These are phyloP conservation scores for Aplochiton taeniatus DNA, from an alignment of 2,797 vertebrate genomes.

Conservation along the genomic window DNA sequence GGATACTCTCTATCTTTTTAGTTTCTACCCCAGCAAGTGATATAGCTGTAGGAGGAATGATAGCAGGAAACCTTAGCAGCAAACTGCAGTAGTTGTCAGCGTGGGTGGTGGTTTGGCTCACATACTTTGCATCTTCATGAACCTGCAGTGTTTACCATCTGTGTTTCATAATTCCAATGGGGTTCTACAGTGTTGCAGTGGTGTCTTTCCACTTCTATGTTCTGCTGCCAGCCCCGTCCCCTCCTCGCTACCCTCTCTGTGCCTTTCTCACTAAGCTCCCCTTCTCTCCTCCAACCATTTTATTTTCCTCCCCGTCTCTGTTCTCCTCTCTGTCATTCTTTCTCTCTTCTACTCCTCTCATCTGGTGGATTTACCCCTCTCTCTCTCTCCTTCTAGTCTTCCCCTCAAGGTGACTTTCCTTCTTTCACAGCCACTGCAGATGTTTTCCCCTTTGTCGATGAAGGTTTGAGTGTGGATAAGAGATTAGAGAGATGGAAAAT, in stretches of 20 bases:
- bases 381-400: neutral
- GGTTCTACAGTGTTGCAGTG: conserved; percentile 53
- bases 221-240: conserved; percentile 46
- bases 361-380: no score
- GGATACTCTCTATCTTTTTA: no score
- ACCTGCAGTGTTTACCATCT: no score
- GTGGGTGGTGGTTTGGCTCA: neutral
- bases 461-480: conserved; percentile 61
- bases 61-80: no score
- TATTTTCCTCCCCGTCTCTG: neutral
- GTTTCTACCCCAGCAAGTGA: no score
- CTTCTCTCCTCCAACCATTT: neutral
- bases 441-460: conserved; percentile 68
- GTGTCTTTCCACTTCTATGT: conserved; percentile 59
- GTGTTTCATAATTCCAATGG: neutral
- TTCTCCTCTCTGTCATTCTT: conserved; percentile 15
- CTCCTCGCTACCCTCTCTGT: neutral
- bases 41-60: no score
- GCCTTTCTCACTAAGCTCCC: neutral
- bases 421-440: conserved; percentile 70
- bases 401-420: conserved; percentile 76
- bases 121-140: no score
- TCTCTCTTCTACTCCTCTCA: conserved; percentile 11
- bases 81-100: no score
- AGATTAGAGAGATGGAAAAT: conserved; percentile 60